These are phyloP conservation scores for Linurgus olivaceus DNA, from an alignment of 2,797 vertebrate species.

Conservation along the genomic window DNA sequence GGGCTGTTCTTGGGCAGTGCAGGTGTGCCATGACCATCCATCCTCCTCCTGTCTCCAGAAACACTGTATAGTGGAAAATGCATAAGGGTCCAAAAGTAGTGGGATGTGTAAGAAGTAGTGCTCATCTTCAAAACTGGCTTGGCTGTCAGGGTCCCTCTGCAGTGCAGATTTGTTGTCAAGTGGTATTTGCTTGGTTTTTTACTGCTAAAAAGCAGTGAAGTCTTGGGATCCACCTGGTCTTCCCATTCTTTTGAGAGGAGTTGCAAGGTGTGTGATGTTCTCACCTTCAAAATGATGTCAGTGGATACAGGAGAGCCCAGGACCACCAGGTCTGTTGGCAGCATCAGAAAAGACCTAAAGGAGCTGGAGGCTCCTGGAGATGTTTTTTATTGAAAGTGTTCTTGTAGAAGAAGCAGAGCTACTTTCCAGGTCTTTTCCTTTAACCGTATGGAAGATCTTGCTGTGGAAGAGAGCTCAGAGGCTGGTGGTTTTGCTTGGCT, in stretches of 20 bases:
- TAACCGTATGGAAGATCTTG: not conserved
- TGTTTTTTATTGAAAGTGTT: not conserved
- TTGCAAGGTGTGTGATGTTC: not conserved
- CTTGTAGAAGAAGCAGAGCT: not conserved
- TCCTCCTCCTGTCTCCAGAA: not conserved
- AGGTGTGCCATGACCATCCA: not conserved
- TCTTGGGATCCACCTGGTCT: not conserved
- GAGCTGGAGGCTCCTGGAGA: not conserved
- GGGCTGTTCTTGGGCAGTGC: not conserved
- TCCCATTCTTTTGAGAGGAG: not conserved
- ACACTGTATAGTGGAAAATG: not conserved
- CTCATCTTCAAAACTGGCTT: not conserved
- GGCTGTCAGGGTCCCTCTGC: not conserved
- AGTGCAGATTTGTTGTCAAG: not conserved
- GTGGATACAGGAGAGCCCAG: not conserved
- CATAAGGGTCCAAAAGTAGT: not conserved
- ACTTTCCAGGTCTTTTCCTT: not conserved
- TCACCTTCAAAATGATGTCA: fast-evolving
- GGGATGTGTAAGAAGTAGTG: not conserved
- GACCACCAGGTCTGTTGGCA: not conserved
- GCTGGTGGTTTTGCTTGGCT: not conserved
- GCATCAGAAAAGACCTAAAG: not conserved
- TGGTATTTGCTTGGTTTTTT: not conserved
- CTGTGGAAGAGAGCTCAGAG: not conserved
- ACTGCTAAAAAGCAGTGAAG: not conserved